Evolutionary conservation across 2,797 vertebrate genomes (phyloP).

Genomic region (Lithobates sylvaticus): DNA sequence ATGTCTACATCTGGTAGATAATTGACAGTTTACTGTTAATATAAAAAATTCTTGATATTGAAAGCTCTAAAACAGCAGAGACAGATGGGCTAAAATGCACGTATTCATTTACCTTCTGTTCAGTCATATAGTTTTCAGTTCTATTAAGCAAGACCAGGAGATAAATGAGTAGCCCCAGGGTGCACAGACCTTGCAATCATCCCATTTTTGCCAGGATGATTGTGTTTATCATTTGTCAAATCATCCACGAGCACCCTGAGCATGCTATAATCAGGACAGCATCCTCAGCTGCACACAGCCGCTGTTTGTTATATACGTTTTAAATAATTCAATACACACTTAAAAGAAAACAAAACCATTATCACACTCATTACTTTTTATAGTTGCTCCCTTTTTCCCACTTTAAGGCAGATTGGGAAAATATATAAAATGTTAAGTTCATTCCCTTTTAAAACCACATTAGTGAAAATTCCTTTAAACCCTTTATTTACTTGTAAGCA

Average conservation of each 20-base stretch:
- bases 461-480: not conserved
- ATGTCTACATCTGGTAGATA: not conserved
- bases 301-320: conserved; percentile 8
- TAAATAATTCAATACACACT: conserved; percentile 54
- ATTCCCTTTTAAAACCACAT: conserved; percentile 13
- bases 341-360: conserved; percentile 55
- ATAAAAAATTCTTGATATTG: not conserved
- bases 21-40: not conserved
- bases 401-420: conserved; percentile 7
- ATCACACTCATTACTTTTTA: conserved; percentile 43
- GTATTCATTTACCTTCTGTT: conserved; percentile 43
- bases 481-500: not conserved
- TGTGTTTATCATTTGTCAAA: conserved; percentile 45
- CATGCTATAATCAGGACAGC: conserved; percentile 30
- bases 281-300: conserved; percentile 15
- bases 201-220: conserved; percentile 6
- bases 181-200: conserved; percentile 20
- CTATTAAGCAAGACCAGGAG: conserved; percentile 16
- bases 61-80: conserved; percentile 7
- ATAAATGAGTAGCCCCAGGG: conserved; percentile 45
- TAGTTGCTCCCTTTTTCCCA: conserved; percentile 2
- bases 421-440: conserved; percentile 24
- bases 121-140: conserved; percentile 41
- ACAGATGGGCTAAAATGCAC: conserved; percentile 32
- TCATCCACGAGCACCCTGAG: conserved; percentile 37